Evolutionary conservation across 2,113 vertebrate species (phyloP), one percentile per base, ranked within the genome.

Genomic region (Tenebrosternarchus preto): DNA sequence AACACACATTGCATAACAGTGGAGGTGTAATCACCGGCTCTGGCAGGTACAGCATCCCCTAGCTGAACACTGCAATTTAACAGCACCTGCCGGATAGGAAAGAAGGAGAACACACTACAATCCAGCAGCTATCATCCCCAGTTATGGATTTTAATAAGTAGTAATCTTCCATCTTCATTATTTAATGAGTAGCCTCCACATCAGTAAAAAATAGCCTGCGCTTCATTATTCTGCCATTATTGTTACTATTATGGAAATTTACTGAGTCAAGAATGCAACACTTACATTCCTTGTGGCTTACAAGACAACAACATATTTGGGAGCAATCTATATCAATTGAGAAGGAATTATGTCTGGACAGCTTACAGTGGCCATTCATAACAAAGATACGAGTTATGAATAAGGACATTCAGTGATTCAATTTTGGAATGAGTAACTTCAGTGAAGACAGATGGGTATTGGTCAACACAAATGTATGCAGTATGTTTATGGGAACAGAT

Each of bases 1-100:
- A 69, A 77, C 57, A 68, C 43, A 68, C 55, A 77, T 79, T 77
- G 74, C 63, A 80, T 82, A 84, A 87, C 72, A 67, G 60, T 70
- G 29, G 39, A 75, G 80, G 63, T 71, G 80, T 79, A 80, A 85
- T 86, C 81, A 76, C 55, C 43, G 8, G 69, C 57, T 72, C 43
- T 73, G 77, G 71, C 63, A 70, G 69, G 56, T 72, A 76, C 63
- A 24, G 53, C 59, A 57, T 53, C 60, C 70, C 53, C 66, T 6
- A 53, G n/a, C 56, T 80, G 39, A 59, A 69, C 70, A 76, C 60
- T 67, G 76, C 73, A 73, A 75, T 66, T 78, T 82, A 74, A 70
- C 76, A 75, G 78, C 77, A 60, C 31, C 77, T 57, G 59, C 46
- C 31, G 63, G 56, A 36, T 5, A 27, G 20, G 25, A 20, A 57